phyloP scores from a whole-genome alignment of 2,888 invertebrate genomes.

The Trisateles emortualis region DNA sequence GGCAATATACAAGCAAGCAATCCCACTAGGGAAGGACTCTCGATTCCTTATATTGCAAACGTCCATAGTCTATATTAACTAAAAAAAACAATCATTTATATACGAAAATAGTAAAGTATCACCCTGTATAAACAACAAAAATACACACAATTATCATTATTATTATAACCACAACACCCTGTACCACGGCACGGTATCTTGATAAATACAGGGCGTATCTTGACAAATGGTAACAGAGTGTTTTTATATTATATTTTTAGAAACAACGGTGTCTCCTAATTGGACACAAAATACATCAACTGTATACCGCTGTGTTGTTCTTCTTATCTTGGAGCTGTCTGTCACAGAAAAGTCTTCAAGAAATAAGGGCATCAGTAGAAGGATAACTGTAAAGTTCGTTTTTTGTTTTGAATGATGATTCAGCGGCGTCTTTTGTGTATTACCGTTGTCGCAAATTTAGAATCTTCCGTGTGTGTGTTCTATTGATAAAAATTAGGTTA shows the following conservation, averaged over 20 bases:
- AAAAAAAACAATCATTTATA: too few species aligned
- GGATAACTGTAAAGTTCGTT: too few species aligned
- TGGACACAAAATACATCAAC: constrained; percentile 80
- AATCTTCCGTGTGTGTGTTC: too few species aligned
- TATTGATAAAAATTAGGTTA: too few species aligned
- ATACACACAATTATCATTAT: background rate
- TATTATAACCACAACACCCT: constrained; percentile 53
- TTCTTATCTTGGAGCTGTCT: constrained; percentile 42
- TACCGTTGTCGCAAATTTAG: too few species aligned
- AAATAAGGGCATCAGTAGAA: background rate
- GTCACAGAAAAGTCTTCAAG: constrained; percentile 6
- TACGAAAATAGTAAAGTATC: too few species aligned
- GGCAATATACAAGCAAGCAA: too few species aligned
- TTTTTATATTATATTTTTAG: constrained; percentile 83
- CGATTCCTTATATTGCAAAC: too few species aligned
- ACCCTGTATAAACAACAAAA: background rate
- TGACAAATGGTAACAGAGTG: constrained; percentile 86
- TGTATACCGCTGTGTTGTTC: constrained; percentile 42
- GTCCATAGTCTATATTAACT: too few species aligned
- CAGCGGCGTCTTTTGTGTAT: too few species aligned
- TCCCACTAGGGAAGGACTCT: too few species aligned
- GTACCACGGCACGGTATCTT: constrained; percentile 74
- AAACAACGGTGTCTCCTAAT: constrained; percentile 75
- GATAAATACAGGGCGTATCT: constrained; percentile 83
- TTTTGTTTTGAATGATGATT: too few species aligned